Evolutionary conservation across 1,140 invertebrate species (phyloP).

Genomic region (Dolichoris vasculosae): DNA sequence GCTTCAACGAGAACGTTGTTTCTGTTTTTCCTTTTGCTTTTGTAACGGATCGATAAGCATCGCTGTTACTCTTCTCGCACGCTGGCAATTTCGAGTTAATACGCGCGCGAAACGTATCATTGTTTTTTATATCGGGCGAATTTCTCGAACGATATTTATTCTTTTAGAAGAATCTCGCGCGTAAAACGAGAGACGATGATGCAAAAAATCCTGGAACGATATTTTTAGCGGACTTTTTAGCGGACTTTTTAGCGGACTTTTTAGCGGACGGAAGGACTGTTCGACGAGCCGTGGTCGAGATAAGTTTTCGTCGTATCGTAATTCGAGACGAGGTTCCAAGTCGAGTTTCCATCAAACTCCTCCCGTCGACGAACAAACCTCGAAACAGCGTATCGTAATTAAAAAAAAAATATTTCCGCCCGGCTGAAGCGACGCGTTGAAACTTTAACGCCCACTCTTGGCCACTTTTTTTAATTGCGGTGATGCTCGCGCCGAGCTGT

Average conservation of each 20-base stretch:
- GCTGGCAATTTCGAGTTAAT: neutral
- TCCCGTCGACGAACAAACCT: neutral
- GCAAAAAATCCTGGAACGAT: neutral
- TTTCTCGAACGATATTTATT: neutral
- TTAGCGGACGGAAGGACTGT: too few species aligned
- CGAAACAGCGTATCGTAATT: neutral
- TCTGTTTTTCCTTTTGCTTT: neutral
- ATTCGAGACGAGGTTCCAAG: constrained; percentile 3
- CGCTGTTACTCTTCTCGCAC: neutral
- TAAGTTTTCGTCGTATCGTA: neutral
- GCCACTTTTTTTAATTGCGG: constrained; percentile 11
- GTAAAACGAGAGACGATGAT: neutral
- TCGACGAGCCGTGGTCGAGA: too few species aligned
- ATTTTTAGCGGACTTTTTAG: neutral
- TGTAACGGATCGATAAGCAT: neutral
- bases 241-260: too few species aligned
- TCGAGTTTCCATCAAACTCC: neutral
- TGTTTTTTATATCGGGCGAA: too few species aligned
- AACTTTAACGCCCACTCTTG: neutral
- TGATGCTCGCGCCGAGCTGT: neutral
- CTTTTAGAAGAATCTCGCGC: neutral
- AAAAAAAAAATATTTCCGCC: constrained; percentile 3
- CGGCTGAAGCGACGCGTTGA: neutral
- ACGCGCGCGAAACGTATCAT: neutral
- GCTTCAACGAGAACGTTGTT: too few species aligned